Conservation (phyloP, 2,797 vertebrate species). For the Simalia tracyae region DNA sequence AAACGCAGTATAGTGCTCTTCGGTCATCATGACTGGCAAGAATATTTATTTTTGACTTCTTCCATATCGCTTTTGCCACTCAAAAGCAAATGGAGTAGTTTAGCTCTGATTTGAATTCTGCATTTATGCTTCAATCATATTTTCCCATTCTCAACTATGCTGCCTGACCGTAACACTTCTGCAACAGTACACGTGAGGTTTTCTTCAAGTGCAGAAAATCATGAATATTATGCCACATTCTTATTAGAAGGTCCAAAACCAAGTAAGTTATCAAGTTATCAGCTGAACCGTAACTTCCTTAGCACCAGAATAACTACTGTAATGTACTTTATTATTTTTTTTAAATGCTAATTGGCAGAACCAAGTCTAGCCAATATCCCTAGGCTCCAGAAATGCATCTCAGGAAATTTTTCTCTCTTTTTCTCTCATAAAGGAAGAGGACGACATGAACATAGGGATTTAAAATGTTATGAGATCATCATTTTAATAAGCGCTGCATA, state of each 20-base stretch:
- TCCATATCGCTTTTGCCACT: not conserved
- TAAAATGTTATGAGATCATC: not conserved
- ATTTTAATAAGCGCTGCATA: constrained; percentile 41
- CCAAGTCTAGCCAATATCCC: not conserved
- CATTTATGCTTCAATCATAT: not conserved
- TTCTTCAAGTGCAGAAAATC: not conserved
- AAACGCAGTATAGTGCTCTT: not conserved
- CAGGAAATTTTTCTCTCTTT: not conserved
- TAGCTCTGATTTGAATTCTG: not conserved
- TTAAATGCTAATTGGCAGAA: not conserved
- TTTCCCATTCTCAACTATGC: not conserved
- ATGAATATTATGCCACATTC: not conserved
- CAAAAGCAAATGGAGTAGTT: not conserved
- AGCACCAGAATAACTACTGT: not conserved
- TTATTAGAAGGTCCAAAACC: not conserved
- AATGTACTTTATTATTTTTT: not conserved
- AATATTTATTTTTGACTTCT: not conserved
- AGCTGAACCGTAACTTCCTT: not conserved
- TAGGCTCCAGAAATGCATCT: not conserved
- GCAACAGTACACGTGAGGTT: not conserved
- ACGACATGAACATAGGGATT: not conserved
- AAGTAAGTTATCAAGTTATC: not conserved
- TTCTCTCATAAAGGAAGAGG: not conserved
- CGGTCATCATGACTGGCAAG: not conserved
- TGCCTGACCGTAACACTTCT: not conserved